phyloP scores from a whole-genome alignment of 1,140 invertebrate species.

The Ganaspis sp. region DNA sequence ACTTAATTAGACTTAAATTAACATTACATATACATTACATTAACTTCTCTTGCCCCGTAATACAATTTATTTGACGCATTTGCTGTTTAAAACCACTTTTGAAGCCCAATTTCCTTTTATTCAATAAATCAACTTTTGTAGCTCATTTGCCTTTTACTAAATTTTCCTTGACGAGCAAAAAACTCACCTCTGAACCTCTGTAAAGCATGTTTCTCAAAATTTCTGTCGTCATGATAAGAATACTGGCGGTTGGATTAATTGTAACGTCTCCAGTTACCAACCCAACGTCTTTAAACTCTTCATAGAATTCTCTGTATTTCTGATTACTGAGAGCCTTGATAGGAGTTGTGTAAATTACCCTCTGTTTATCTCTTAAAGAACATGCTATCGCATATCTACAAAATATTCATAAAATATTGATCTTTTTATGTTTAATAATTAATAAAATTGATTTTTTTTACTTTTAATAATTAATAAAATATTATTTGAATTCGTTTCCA shows the following conservation, averaged over 20 bases:
- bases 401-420: conserved; percentile 34
- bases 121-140: no score
- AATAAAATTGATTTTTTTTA: conserved; percentile 38
- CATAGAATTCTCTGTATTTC: conserved; percentile 98
- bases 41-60: no score
- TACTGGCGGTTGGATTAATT: conserved; percentile 97
- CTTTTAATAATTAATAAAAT: no score
- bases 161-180: background rate
- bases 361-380: conserved; percentile 83
- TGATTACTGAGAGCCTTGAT: conserved; percentile 99
- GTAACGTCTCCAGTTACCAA: conserved; percentile 99
- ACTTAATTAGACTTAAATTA: no score
- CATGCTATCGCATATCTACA: conserved; percentile 84
- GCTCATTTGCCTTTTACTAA: no score
- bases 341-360: conserved; percentile 99
- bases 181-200: conserved; percentile 90
- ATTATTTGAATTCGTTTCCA: no score
- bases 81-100: no score
- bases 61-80: no score
- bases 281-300: conserved; percentile 99
- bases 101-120: no score
- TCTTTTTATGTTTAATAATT: conserved; percentile 20
- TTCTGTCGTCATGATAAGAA: conserved; percentile 99
- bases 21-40: no score
- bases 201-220: conserved; percentile 99